A percentile compares a stretch with the other conserved stretches of the same genome.
phyloP scores from a whole-genome alignment of 1,140 invertebrate species.

The Drosophila sechellia region DNA sequence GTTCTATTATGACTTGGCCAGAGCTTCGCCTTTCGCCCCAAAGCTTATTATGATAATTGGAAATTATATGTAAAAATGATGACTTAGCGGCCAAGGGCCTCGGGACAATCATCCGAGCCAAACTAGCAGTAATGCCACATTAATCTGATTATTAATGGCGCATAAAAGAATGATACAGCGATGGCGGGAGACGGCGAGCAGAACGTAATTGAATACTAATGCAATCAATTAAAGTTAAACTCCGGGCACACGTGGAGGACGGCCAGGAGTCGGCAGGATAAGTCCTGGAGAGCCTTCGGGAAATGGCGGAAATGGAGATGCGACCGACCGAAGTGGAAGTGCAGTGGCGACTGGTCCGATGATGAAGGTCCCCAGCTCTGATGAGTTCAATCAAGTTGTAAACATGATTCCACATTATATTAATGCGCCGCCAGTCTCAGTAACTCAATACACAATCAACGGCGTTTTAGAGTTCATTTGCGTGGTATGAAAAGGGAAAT shows the following conservation, averaged over 20 bases:
- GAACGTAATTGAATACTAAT: slow-evolving; percentile 72
- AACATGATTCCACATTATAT: slow-evolving; percentile 77
- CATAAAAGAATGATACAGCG: slow-evolving; percentile 21
- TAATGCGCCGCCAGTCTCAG: slow-evolving; percentile 58
- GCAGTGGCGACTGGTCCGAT: slow-evolving; percentile 20
- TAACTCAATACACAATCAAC: slow-evolving; percentile 81
- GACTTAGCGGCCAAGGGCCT: slow-evolving; percentile 24
- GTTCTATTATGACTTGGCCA: slow-evolving; percentile 22
- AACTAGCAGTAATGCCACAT: slow-evolving; percentile 49
- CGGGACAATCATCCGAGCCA: slow-evolving; percentile 23
- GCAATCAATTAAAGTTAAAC: slow-evolving; percentile 73
- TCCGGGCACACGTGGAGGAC: slow-evolving; percentile 48
- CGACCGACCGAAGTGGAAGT: slow-evolving; percentile 16
- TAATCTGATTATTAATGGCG: slow-evolving; percentile 67
- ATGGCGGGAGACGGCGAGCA: background rate
- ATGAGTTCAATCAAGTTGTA: slow-evolving; percentile 82
- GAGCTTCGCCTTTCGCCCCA: slow-evolving; percentile 11
- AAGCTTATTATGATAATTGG: slow-evolving; percentile 64
- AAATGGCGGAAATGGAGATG: slow-evolving; percentile 12
- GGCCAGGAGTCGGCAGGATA: slow-evolving; percentile 1
- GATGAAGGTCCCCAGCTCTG: slow-evolving; percentile 23
- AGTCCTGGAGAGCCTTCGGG: slow-evolving; percentile 14
- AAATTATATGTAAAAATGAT: slow-evolving; percentile 52
- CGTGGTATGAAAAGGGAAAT: slow-evolving; percentile 64
- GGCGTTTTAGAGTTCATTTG: slow-evolving; percentile 79